phyloP scores from a whole-genome alignment of 2,797 vertebrate genomes.

The Siniperca obscura region DNA sequence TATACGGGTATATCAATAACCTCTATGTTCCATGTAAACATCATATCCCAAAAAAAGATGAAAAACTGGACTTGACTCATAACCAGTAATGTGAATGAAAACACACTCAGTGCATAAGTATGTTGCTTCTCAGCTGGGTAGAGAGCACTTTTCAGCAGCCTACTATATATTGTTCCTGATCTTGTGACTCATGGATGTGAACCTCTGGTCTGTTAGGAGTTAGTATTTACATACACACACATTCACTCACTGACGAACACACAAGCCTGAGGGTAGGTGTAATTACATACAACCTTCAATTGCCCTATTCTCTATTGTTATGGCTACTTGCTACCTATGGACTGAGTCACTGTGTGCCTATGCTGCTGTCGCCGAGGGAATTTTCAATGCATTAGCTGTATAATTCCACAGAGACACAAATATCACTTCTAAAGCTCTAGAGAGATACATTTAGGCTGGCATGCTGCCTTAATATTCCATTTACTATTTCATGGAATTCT shows the following conservation, averaged over 20 bases:
- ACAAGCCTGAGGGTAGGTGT: conserved; percentile 72
- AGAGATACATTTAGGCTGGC: conserved; percentile 23
- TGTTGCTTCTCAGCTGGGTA: conserved; percentile 35
- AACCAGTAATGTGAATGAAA: neutral
- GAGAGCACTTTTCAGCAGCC: conserved; percentile 37
- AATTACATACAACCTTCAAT: conserved; percentile 83
- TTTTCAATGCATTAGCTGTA: conserved; percentile 45
- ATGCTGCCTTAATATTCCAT: conserved; percentile 31
- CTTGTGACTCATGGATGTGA: conserved; percentile 56
- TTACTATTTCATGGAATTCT: conserved; percentile 37
- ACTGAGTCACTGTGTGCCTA: conserved; percentile 47
- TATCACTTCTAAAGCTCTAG: conserved; percentile 44
- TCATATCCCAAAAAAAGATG: neutral
- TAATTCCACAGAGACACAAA: conserved; percentile 47
- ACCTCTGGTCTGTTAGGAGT: conserved; percentile 53
- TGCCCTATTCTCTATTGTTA: conserved; percentile 75
- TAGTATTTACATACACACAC: conserved; percentile 40
- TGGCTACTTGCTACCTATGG: conserved; percentile 71
- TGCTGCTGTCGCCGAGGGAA: conserved; percentile 46
- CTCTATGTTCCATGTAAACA: neutral
- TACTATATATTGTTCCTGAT: conserved; percentile 53
- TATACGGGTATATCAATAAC: neutral
- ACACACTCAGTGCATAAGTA: conserved; percentile 15
- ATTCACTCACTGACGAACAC: conserved; percentile 16
- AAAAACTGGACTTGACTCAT: conserved; percentile 24